Base-by-base conservation (phyloP, 2,888 invertebrate species). In the Agriotes lineatus region DNA sequence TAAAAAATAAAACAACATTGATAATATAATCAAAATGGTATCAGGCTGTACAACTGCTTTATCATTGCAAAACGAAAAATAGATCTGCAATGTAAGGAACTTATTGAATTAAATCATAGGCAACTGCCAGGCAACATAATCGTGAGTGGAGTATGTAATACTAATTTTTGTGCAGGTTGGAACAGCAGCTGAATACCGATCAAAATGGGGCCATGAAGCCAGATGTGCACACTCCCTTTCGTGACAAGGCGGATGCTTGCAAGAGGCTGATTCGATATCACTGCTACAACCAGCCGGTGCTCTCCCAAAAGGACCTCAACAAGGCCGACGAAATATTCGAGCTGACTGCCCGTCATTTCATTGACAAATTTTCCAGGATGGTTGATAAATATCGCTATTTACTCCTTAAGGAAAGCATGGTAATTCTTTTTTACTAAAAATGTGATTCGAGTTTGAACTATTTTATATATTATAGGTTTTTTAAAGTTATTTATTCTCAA, bases 371-470 rank as follows among this genome's bases (percentile, higher is more conserved):
- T 79, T 87, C 88, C 25, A 86, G 87, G 70, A 89, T 94, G 87
- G 88, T 90, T 76, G 90, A 91, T 77, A 93, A 93, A 82, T 94
- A 91, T 82, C 88, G 90, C 71, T 88, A 89, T 79, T 85, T 93
- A 64, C 85, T 93, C 57, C 85, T 93, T 75, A 91, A 92, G 83
- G 93, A 94, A 78, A 93, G 93, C 79, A 92, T 91, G 90, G 93
- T 94, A 84, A 85, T 3, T 25, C n/a, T n/a, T n/a, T n/a, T n/a
- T n/a, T n/a, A n/a, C n/a, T n/a, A n/a, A n/a, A n/a, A n/a, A n/a
- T n/a, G n/a, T n/a, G n/a, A n/a, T n/a, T n/a, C n/a, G n/a, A n/a
- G n/a, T n/a, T n/a, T n/a, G n/a, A n/a, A n/a, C n/a, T n/a, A n/a
- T n/a, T n/a, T n/a, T n/a, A n/a, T n/a, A n/a, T n/a, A n/a, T n/a